Base-by-base conservation (phyloP, 2,113 vertebrate species). In the Macrotus californicus region DNA sequence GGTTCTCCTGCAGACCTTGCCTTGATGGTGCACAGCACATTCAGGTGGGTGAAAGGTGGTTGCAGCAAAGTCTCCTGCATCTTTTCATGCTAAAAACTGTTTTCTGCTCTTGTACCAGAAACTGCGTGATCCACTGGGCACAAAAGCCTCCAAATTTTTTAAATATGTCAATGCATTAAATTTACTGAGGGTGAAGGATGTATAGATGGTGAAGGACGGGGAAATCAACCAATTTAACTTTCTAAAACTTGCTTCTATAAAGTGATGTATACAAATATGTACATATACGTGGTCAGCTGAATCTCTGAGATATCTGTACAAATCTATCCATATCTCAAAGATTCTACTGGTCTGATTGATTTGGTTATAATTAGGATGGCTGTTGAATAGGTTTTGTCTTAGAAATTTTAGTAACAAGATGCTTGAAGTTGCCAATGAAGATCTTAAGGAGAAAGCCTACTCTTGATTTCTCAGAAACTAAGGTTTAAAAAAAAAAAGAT, bases 401-500 rank as follows among this genome's bases (percentile, higher is more conserved):
- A 95, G 91, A 94, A 97, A 95, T 94, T 95, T 84, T 4, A 93
- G 88, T 81, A 96, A 95, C 73, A 64, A 93, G 91, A 95, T 88
- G 64, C 76, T 93, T 77, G 26, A 80, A 54, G 52, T 77, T 96
- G 92, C 86, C 72, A 88, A 88, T 95, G 61, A 95, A 94, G 82
- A 76, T 90, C 88, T 92, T 90, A 93, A 69, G 29, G 41, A 76
- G 54, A 94, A 92, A 97, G 52, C 34, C 81, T 87, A 56, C 67
- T 88, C 93, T 88, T 90, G 81, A 94, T 97, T 96, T 97, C 93
- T 96, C 91, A 88, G 88, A 75, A 96, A 93, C 80, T 92, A 59
- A 93, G 50, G 79, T 81, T 70, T 41, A 72, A 72, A 72, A 41
- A 41, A 69, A 85, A 80, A 95, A 70, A 22, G 2, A 34, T 5